A percentile compares a stretch with the other conserved stretches of the same genome.
Evolutionary conservation across 1,140 invertebrate genomes (phyloP).

Genomic region (Cyphomyrmex costatus): DNA sequence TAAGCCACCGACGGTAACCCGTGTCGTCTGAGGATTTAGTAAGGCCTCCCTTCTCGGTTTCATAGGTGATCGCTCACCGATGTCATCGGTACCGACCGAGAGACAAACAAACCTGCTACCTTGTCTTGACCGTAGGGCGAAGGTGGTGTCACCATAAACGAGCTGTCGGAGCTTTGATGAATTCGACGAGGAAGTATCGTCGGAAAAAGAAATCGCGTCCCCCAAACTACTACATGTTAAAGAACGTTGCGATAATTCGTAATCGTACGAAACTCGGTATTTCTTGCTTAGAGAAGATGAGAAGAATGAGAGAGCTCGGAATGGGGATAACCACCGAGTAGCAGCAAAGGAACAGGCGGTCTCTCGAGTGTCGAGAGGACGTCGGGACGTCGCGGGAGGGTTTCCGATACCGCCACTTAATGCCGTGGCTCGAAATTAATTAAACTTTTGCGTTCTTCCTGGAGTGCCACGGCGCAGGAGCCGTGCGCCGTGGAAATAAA

Average conservation of each 20-base stretch:
- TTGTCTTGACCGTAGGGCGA: slow-evolving; percentile 61
- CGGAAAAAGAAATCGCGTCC: slow-evolving; percentile 6
- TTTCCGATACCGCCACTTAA: slow-evolving; percentile 77
- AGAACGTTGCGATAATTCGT: slow-evolving; percentile 61
- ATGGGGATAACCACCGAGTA: not conserved
- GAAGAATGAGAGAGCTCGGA: not conserved
- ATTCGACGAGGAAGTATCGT: slow-evolving; percentile 52
- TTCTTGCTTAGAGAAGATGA: not conserved
- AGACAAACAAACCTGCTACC: slow-evolving; percentile 72
- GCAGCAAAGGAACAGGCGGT: slow-evolving; percentile 47
- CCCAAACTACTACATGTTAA: not conserved
- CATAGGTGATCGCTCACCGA: slow-evolving; percentile 75
- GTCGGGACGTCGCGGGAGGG: slow-evolving; percentile 14
- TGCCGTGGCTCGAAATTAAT: slow-evolving; percentile 80
- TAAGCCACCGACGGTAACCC: slow-evolving; percentile 74
- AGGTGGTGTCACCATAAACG: slow-evolving; percentile 62
- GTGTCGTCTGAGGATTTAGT: slow-evolving; percentile 77
- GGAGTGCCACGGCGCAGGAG: slow-evolving; percentile 45
- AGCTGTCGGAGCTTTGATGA: slow-evolving; percentile 67
- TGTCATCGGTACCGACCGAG: slow-evolving; percentile 50
- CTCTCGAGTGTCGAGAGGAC: slow-evolving; percentile 25
- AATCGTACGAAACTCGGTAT: slow-evolving; percentile 51
- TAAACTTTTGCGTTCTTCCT: slow-evolving; percentile 78
- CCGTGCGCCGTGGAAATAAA: slow-evolving; percentile 75
- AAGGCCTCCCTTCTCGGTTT: slow-evolving; percentile 73